phyloP scores from a whole-genome alignment of 2,113 vertebrate species.

The Chamaea fasciata region DNA sequence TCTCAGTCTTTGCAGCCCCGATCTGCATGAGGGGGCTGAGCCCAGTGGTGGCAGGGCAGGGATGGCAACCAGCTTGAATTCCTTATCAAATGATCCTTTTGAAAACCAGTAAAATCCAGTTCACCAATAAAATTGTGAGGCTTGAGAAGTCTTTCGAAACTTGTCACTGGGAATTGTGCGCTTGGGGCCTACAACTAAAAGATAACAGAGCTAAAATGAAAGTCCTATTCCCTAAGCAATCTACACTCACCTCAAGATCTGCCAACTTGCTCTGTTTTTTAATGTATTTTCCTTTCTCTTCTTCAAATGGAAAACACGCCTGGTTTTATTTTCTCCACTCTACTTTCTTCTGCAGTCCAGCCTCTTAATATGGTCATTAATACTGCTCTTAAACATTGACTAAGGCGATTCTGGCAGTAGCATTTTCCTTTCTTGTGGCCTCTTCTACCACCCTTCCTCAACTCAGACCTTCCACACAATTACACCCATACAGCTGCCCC shows the following conservation, averaged over 20 bases:
- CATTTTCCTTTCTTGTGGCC: constrained; percentile 12
- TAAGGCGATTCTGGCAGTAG: neutral
- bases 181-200: neutral
- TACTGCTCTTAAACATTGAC: neutral
- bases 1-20: neutral
- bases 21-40: neutral
- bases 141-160: neutral
- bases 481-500: neutral
- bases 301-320: neutral
- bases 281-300: neutral
- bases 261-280: neutral
- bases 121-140: neutral
- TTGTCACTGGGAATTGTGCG: neutral
- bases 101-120: neutral
- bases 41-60: neutral
- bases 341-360: neutral
- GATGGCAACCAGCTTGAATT: neutral
- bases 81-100: neutral
- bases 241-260: neutral
- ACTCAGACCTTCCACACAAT: neutral
- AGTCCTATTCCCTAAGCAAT: neutral
- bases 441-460: neutral
- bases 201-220: neutral
- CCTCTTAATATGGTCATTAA: neutral
- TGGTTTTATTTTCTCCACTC: neutral